Conservation (phyloP, 2,797 vertebrate species). For the Momotus momota region DNA sequence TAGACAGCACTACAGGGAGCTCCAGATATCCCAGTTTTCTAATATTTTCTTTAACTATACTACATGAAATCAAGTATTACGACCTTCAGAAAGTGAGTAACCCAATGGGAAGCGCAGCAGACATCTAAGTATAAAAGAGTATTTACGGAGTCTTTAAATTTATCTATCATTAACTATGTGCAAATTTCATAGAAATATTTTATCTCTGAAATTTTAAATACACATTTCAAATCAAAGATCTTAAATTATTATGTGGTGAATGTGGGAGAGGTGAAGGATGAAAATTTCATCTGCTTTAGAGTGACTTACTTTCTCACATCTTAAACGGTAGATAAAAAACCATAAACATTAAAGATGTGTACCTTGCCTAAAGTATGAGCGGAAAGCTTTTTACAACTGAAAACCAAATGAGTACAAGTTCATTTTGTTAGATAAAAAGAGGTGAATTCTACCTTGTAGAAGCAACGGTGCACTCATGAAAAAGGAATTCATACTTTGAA, state of each 20-base stretch:
- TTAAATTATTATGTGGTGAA: background rate
- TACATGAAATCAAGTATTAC: background rate
- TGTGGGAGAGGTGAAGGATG: background rate
- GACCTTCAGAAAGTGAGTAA: background rate
- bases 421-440: background rate
- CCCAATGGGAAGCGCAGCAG: background rate
- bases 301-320: background rate
- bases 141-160: background rate
- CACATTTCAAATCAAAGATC: background rate
- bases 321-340: background rate
- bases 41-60: background rate
- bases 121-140: background rate
- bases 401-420: background rate
- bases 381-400: background rate
- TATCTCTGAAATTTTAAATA: background rate
- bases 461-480: background rate
- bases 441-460: background rate
- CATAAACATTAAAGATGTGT: background rate
- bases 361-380: background rate
- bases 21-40: background rate
- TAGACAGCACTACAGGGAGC: no score
- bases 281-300: background rate
- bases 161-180: background rate
- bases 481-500: background rate
- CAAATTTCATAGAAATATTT: background rate